Conservation (phyloP, 1,140 invertebrate genomes). For the Diuraphis noxia region DNA sequence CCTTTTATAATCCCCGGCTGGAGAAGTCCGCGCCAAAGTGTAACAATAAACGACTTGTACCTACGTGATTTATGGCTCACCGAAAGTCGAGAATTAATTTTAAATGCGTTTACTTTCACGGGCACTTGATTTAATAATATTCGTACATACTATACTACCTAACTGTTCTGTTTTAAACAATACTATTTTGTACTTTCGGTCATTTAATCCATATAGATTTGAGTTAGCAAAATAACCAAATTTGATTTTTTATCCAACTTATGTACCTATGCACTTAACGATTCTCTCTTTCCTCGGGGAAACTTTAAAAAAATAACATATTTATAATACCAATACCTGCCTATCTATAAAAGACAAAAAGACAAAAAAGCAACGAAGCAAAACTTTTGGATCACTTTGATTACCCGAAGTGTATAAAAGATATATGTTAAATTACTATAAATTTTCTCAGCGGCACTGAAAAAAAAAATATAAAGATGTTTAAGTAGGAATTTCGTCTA, state of each 20-base stretch:
- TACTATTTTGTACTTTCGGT: background rate
- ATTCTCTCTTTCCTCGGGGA: background rate
- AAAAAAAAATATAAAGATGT: too few species aligned
- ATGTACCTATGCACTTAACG: too few species aligned
- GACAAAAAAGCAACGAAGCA: background rate
- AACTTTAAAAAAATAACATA: background rate
- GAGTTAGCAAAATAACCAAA: background rate
- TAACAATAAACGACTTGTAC: background rate
- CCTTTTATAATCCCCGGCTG: background rate
- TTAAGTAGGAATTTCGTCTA: too few species aligned
- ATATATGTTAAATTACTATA: too few species aligned
- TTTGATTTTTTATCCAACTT: background rate
- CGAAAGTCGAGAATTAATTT: background rate
- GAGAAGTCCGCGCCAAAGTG: background rate
- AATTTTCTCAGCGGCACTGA: too few species aligned
- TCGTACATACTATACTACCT: background rate
- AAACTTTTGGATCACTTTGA: background rate
- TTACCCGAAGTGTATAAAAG: too few species aligned
- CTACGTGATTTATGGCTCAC: background rate
- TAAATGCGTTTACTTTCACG: background rate
- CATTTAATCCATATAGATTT: too few species aligned
- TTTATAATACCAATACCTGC: background rate
- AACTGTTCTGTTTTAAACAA: background rate
- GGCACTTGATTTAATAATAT: background rate
- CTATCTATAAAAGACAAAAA: too few species aligned